Percentiles rank a stretch among this genome's conserved stretches.
phyloP scores from a whole-genome alignment of 2,888 invertebrate species.

The Dryobota labecula region DNA sequence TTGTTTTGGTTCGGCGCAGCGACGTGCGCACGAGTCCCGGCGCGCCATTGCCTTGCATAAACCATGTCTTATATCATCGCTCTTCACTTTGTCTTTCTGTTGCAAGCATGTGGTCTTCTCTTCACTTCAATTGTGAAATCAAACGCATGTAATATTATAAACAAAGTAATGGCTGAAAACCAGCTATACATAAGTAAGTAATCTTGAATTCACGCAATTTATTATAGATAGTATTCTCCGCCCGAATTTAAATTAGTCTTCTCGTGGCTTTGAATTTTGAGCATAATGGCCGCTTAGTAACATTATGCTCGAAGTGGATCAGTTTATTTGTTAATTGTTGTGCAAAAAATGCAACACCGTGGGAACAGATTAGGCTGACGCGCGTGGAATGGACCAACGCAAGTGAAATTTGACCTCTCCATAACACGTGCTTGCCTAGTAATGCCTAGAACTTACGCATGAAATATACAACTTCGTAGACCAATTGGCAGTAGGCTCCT shows the following conservation, averaged over 20 bases:
- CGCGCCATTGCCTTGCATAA: slow-evolving; percentile 62
- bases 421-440: slow-evolving; percentile 58
- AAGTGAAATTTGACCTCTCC: slow-evolving; percentile 70
- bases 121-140: slow-evolving; percentile 9
- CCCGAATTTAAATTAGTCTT: slow-evolving; percentile 40
- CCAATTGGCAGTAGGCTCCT: slow-evolving; percentile 3
- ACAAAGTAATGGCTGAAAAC: neutral
- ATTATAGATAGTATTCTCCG: slow-evolving; percentile 40
- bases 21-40: slow-evolving; percentile 65
- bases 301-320: slow-evolving; percentile 50
- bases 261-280: slow-evolving; percentile 33
- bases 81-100: slow-evolving; percentile 59
- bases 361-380: slow-evolving; percentile 69
- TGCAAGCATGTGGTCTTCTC: slow-evolving; percentile 47
- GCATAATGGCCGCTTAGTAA: slow-evolving; percentile 40
- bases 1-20: slow-evolving; percentile 86
- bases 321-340: slow-evolving; percentile 62
- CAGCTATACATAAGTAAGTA: neutral
- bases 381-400: slow-evolving; percentile 67
- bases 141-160: slow-evolving; percentile 3
- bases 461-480: slow-evolving; percentile 27
- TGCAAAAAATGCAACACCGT: slow-evolving; percentile 72
- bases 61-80: slow-evolving; percentile 69
- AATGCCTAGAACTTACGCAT: slow-evolving; percentile 45
- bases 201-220: slow-evolving; percentile 16